phyloP scores from a whole-genome alignment of 2,797 vertebrate species.

The Leuciscus waleckii region DNA sequence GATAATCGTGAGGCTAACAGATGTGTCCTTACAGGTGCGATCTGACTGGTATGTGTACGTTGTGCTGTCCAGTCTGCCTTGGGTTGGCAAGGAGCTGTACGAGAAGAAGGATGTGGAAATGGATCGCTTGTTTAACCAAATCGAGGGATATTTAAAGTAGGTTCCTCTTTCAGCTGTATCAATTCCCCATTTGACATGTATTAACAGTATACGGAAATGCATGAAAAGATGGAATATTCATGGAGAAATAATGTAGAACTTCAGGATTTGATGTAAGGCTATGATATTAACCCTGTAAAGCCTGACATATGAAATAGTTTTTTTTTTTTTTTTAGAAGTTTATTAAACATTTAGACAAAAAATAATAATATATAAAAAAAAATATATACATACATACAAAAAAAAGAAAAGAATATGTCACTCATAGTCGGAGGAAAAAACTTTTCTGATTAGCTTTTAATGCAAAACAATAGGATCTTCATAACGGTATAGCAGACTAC shows the following conservation, averaged over 20 bases:
- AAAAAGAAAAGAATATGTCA: too few species aligned
- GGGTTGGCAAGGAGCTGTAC: slow-evolving; percentile 98
- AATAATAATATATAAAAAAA: too few species aligned
- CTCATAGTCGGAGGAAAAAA: background rate
- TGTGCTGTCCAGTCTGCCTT: slow-evolving; percentile 93
- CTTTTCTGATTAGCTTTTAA: background rate
- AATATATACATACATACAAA: too few species aligned
- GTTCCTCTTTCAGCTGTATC: slow-evolving; percentile 47
- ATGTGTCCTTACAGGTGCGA: slow-evolving; percentile 82
- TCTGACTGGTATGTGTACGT: slow-evolving; percentile 97
- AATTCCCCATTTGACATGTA: background rate
- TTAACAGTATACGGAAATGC: background rate
- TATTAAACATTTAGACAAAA: background rate
- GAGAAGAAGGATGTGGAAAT: slow-evolving; percentile 99
- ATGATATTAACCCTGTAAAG: background rate
- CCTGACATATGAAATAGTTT: background rate
- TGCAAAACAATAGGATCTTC: background rate
- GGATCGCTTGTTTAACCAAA: slow-evolving; percentile 92
- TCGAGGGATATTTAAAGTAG: slow-evolving; percentile 96
- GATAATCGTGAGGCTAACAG: background rate
- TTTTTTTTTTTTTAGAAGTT: background rate
- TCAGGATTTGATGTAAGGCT: background rate
- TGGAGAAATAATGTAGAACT: background rate
- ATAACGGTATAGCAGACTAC: background rate
- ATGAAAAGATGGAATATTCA: background rate